A percentile compares a stretch with the other conserved stretches of the same genome.
Evolutionary conservation across 2,113 vertebrate genomes (phyloP).

Genomic region (Columbina picui): DNA sequence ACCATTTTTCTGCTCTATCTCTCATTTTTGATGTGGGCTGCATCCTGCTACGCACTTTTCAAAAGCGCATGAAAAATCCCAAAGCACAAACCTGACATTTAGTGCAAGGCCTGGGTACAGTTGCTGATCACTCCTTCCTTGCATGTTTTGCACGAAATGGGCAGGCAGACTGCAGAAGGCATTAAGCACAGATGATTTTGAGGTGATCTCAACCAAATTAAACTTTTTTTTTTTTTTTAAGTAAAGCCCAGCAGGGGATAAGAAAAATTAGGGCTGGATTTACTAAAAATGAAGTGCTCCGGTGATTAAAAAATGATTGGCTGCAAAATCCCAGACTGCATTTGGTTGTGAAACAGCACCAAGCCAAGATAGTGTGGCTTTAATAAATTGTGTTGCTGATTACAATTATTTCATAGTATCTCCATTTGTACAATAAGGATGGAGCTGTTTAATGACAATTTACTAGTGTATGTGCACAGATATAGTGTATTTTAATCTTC

Average conservation of each 20-base stretch:
- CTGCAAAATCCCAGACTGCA: slow-evolving; percentile 59
- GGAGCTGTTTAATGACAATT: slow-evolving; percentile 40
- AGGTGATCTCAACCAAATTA: slow-evolving; percentile 67
- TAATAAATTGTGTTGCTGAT: slow-evolving; percentile 42
- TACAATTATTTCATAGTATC: slow-evolving; percentile 35
- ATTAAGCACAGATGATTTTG: slow-evolving; percentile 62
- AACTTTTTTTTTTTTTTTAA: slow-evolving; percentile 44
- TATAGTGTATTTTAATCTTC: neutral
- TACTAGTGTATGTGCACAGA: slow-evolving; percentile 3
- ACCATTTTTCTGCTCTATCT: neutral
- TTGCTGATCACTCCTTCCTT: neutral
- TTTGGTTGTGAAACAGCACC: slow-evolving; percentile 35
- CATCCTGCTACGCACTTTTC: neutral
- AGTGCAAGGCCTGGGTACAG: neutral
- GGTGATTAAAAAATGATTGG: slow-evolving; percentile 60
- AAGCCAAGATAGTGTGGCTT: slow-evolving; percentile 14
- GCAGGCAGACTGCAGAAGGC: slow-evolving; percentile 32
- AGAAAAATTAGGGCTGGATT: slow-evolving; percentile 64
- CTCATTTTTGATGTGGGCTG: neutral
- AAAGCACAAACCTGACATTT: slow-evolving; percentile 27
- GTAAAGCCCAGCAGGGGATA: slow-evolving; percentile 63
- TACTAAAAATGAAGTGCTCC: slow-evolving; percentile 59
- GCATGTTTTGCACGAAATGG: neutral
- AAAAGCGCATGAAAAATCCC: slow-evolving; percentile 34
- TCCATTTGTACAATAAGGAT: slow-evolving; percentile 5